Evolutionary conservation across 2,113 vertebrate genomes (phyloP).

Genomic region (Callopanchax toddi): DNA sequence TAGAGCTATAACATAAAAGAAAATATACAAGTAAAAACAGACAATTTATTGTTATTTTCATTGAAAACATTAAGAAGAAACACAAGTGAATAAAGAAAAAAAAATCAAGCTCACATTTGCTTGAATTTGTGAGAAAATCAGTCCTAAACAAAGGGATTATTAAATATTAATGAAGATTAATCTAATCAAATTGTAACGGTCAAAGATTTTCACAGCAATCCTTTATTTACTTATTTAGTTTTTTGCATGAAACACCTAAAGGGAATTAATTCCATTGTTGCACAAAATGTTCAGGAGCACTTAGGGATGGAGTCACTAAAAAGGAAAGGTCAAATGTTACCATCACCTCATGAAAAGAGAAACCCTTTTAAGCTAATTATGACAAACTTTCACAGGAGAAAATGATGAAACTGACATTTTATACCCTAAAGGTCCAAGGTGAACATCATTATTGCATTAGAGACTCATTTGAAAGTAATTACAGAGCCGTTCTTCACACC

Average conservation of each 20-base stretch:
- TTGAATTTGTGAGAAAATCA: too few relatives aligned
- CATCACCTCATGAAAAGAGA: neutral
- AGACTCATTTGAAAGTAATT: neutral
- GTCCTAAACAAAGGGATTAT: too few relatives aligned
- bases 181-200: too few relatives aligned
- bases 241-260: neutral
- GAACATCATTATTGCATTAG: neutral
- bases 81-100: too few relatives aligned
- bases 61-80: too few relatives aligned
- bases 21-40: too few relatives aligned
- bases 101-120: too few relatives aligned
- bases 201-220: too few relatives aligned
- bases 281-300: neutral
- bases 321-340: neutral
- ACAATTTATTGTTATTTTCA: too few relatives aligned
- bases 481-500: neutral
- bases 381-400: neutral
- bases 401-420: slow-evolving; percentile 1
- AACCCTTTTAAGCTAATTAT: neutral
- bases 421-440: neutral
- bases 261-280: neutral
- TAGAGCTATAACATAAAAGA: too few relatives aligned
- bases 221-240: too few relatives aligned
- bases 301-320: neutral
- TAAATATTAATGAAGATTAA: too few relatives aligned